These are phyloP conservation scores for Symphodus melops DNA, from an alignment of 2,113 vertebrate genomes.

Conservation along the genomic window DNA sequence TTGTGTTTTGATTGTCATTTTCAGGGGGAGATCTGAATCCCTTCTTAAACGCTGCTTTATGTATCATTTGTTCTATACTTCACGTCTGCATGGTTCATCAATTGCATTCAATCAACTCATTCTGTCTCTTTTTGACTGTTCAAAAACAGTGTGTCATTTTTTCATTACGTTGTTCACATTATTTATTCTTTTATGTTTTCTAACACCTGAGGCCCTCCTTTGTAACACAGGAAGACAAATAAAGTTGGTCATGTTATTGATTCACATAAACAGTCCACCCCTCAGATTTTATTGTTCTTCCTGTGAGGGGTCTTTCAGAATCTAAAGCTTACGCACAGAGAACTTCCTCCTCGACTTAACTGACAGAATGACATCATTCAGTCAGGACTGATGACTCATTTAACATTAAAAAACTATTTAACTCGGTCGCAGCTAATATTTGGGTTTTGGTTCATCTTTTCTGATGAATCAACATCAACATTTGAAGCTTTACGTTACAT, in stretches of 20 bases:
- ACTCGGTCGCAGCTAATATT: not conserved
- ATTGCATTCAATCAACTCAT: too few species aligned
- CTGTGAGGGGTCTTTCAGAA: too few species aligned
- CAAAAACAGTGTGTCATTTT: too few species aligned
- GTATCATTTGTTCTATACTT: too few species aligned
- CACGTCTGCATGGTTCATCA: too few species aligned
- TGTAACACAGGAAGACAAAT: too few species aligned
- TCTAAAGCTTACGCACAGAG: not conserved
- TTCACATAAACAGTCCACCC: not conserved
- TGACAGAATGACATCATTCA: not conserved
- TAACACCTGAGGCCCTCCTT: too few species aligned
- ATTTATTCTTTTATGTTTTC: not conserved
- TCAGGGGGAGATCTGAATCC: too few species aligned
- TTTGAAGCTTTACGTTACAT: too few species aligned
- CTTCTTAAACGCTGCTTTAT: too few species aligned
- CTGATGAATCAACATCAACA: not conserved
- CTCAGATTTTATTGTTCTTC: not conserved
- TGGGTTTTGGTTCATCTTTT: not conserved
- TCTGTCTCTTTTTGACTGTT: too few species aligned
- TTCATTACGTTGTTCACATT: not conserved
- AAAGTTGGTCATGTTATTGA: not conserved
- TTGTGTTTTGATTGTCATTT: too few species aligned
- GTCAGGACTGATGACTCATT: not conserved
- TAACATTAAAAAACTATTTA: not conserved
- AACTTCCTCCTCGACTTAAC: not conserved